Conservation (phyloP, 2,888 invertebrate species). For the Uloborus plumipes region DNA sequence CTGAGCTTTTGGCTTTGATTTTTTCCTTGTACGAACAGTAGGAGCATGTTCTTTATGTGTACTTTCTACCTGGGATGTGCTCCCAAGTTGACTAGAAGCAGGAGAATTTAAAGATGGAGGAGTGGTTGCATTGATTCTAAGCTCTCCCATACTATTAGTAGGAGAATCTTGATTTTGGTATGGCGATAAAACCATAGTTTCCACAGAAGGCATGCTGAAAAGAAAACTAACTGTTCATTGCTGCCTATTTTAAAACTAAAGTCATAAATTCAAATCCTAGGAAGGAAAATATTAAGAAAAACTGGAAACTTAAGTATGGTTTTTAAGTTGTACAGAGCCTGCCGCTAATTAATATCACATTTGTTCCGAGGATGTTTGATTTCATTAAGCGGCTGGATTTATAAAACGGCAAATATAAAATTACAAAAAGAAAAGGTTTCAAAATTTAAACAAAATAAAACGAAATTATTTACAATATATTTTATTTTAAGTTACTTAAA, state of each 20-base stretch:
- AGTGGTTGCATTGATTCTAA: conserved; percentile 33
- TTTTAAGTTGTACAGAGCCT: no score
- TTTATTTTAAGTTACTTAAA: no score
- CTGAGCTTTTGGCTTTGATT: conserved; percentile 83
- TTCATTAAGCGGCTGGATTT: no score
- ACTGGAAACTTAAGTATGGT: no score
- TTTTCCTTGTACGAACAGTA: conserved; percentile 75
- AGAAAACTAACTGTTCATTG: background rate
- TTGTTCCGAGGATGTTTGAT: no score
- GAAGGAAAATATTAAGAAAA: no score
- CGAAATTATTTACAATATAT: no score
- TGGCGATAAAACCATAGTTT: conserved; percentile 49
- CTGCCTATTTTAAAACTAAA: no score
- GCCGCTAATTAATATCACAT: no score
- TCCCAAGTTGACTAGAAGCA: conserved; percentile 41
- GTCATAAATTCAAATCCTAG: background rate
- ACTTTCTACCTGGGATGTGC: conserved; percentile 10
- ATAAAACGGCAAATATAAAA: no score
- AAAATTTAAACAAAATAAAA: no score
- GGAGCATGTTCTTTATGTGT: conserved; percentile 50
- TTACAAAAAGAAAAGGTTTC: no score
- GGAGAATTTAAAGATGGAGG: conserved; percentile 37
- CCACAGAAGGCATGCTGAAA: conserved; percentile 54
- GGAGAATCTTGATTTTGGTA: conserved; percentile 56
- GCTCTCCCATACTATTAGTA: conserved; percentile 38